These are phyloP conservation scores for Melipona bicolor DNA, from an alignment of 2,888 invertebrate species.

Conservation along the genomic window DNA sequence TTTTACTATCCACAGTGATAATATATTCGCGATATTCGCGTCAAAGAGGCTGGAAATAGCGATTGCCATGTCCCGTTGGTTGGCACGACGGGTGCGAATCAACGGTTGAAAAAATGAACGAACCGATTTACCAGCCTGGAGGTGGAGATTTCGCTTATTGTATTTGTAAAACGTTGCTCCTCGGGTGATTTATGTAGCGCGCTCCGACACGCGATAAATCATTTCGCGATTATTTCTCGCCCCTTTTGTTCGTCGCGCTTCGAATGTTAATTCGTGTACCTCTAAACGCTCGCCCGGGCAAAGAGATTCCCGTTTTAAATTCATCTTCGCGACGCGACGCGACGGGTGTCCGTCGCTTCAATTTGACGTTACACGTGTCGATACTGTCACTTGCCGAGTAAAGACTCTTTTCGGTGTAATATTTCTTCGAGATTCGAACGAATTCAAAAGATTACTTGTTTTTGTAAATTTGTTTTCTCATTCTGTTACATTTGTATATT, in stretches of 20 bases:
- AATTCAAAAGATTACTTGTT: too few relatives aligned
- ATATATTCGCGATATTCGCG: constrained; percentile 6
- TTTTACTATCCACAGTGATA: constrained; percentile 22
- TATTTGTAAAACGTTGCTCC: constrained; percentile 18
- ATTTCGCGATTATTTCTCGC: constrained; percentile 23
- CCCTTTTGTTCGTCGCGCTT: constrained; percentile 6
- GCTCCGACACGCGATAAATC: constrained; percentile 15
- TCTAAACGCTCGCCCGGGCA: neutral
- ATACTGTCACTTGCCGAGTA: neutral
- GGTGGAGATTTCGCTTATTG: constrained; percentile 15
- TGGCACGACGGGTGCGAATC: neutral
- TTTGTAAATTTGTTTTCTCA: too few relatives aligned
- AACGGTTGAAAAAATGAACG: neutral
- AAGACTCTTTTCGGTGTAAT: neutral
- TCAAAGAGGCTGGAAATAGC: neutral
- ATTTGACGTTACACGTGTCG: neutral
- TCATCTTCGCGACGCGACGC: neutral
- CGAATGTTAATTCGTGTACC: constrained; percentile 16
- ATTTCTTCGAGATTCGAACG: too few relatives aligned
- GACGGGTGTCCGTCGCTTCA: neutral
- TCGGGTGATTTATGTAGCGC: constrained; percentile 20
- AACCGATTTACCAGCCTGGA: constrained; percentile 8
- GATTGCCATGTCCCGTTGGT: neutral
- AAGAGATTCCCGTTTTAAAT: constrained; percentile 3
- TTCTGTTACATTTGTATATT: too few relatives aligned